These are phyloP conservation scores for Tamandua tetradactyla DNA, from an alignment of 2,797 vertebrate genomes.

Conservation along the genomic window DNA sequence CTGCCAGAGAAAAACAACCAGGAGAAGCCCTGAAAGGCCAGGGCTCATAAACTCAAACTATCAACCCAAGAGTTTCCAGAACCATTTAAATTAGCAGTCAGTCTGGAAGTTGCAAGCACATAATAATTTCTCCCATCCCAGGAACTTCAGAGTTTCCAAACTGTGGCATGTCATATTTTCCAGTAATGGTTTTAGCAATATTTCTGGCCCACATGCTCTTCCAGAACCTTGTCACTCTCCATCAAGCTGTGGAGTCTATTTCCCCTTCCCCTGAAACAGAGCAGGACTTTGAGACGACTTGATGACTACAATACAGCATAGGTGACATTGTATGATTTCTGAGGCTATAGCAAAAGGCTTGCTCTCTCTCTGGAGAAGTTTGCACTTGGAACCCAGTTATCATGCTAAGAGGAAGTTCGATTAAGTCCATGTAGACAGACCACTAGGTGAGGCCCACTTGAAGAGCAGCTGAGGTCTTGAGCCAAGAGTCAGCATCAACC, in stretches of 20 bases:
- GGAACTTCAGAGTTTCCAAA: slow-evolving; percentile 15
- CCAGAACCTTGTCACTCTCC: not conserved
- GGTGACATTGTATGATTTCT: not conserved
- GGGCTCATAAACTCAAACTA: not conserved
- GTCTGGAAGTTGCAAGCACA: not conserved
- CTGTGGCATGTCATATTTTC: not conserved
- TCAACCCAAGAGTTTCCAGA: not conserved
- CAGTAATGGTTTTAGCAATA: not conserved
- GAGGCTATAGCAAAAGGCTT: not conserved
- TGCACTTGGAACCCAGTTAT: not conserved
- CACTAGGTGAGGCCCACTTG: not conserved
- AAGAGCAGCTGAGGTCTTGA: not conserved
- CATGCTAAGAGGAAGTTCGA: not conserved
- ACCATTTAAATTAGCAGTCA: not conserved
- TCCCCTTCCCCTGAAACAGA: not conserved
- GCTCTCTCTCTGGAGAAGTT: not conserved
- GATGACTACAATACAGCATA: not conserved
- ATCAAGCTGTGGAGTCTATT: not conserved
- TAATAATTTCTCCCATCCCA: not conserved
- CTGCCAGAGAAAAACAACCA: slow-evolving; percentile 48
- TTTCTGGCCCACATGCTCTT: not conserved
- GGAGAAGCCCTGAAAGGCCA: not conserved
- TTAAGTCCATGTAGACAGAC: not conserved
- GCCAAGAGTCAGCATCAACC: not conserved
- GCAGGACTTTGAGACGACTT: not conserved